Base-by-base conservation (phyloP, 2,797 vertebrate species). In the Cirrhinus mrigala region DNA sequence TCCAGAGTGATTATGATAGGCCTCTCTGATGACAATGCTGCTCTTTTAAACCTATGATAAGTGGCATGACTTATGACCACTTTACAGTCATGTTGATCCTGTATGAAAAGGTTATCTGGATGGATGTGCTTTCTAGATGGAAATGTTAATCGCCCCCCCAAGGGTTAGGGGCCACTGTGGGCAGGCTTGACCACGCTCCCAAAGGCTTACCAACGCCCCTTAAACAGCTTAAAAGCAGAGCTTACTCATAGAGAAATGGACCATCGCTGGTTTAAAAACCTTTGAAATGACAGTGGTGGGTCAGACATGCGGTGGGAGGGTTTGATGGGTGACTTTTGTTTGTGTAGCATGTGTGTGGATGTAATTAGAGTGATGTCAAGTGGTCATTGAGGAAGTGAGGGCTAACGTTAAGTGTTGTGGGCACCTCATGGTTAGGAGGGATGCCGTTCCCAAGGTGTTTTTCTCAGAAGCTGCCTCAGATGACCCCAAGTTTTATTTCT, bases 131-230 rank as follows among this genome's bases (percentile, higher is more conserved):
- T 90, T 92, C 93, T 92, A 91, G 92, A 94, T 94, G 94, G 93
- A 95, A 96, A 96, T 95, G 95, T 94, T 96, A 96, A 96, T 95
- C 94, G 92, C 92, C 90, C 93, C 27, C 94, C 94, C 80, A 74
- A 88, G 94, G 92, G 88, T n/a, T n/a, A 85, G 62, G 86, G 84
- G 87, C 64, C 88, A 85, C 81, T 79, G 84, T 86, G 79, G 9
- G 88, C 88, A 88, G 88, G 85, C 50, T 82, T 86, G 85, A 86
- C 88, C 87, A 86, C 81, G 75, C 86, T 85, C 70, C 70, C 78
- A 52, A 79, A 82, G 89, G 82, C 87, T 87, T 83, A 69, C 77
- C 62, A 64, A 48, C 16, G 22, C 71, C 83, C 76, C 58, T 76
- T 83, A 83, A 80, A 87, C 68, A 86, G 76, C 46, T 48, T 75